Percentiles rank a stretch among this genome's conserved stretches.
These are phyloP conservation scores for Talpa occidentalis DNA, from an alignment of 2,113 vertebrate species.

Conservation along the genomic window DNA sequence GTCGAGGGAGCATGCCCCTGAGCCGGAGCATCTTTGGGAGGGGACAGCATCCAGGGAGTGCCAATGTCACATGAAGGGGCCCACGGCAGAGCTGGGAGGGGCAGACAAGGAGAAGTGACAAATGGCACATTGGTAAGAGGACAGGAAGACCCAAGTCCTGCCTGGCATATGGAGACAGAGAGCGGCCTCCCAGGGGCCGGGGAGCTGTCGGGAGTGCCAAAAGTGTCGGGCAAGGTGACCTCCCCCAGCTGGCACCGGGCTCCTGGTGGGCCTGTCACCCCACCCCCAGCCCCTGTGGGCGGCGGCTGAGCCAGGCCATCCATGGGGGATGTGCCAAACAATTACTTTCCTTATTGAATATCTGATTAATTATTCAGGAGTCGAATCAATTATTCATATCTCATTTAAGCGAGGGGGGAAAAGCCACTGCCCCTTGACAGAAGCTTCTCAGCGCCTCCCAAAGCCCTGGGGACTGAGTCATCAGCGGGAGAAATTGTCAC, in stretches of 20 bases:
- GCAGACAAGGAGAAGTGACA: background rate
- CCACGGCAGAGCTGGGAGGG: background rate
- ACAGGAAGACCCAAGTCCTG: background rate
- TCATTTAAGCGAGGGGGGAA: conserved; percentile 86
- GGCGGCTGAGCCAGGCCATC: conserved; percentile 86
- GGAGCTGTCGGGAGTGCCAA: background rate
- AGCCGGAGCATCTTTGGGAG: background rate
- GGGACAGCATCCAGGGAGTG: fast-evolving
- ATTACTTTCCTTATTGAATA: conserved; percentile 93
- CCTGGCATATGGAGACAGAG: background rate
- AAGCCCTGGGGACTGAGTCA: conserved; percentile 79
- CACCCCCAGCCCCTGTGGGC: conserved; percentile 71
- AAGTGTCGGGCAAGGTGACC: conserved; percentile 86
- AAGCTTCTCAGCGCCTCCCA: conserved; percentile 75
- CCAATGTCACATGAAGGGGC: background rate
- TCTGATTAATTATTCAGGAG: conserved; percentile 91
- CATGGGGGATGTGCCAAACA: conserved; percentile 88
- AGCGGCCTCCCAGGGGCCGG: background rate
- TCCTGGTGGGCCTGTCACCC: conserved; percentile 70
- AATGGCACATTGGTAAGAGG: background rate
- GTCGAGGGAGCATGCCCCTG: too few species aligned
- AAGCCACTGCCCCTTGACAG: conserved; percentile 85
- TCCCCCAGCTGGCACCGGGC: conserved; percentile 73
- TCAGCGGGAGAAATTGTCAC: conserved; percentile 71
- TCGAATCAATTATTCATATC: conserved; percentile 91